Evolutionary conservation across 2,797 vertebrate genomes (phyloP).

Genomic region (Danio choprae): DNA sequence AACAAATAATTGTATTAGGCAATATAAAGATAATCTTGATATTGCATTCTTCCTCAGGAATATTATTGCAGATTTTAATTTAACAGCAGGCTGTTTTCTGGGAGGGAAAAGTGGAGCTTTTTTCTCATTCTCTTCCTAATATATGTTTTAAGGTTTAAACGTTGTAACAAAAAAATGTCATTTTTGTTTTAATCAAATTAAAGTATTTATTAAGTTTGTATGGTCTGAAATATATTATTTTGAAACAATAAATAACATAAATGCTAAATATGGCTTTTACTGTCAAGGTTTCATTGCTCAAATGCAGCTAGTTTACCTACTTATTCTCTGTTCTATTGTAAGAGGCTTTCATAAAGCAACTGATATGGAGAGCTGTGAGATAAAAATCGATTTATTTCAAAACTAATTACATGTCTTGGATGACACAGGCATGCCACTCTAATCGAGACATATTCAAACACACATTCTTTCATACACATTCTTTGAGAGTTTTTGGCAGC

Average conservation of each 20-base stretch:
- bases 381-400: no score
- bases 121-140: neutral
- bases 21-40: neutral
- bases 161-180: no score
- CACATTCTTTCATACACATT: no score
- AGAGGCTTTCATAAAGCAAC: neutral
- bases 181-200: neutral
- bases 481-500: no score
- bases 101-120: constrained; percentile 17
- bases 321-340: no score
- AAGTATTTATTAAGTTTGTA: constrained; percentile 9
- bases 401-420: no score
- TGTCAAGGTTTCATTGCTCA: neutral
- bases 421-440: no score
- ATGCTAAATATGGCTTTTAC: neutral
- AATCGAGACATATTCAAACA: no score
- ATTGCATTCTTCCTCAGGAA: neutral
- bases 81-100: constrained; percentile 19
- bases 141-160: neutral
- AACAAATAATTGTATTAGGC: neutral
- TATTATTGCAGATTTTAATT: neutral
- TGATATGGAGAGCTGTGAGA: no score
- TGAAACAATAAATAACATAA: neutral
- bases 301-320: neutral
- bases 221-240: neutral